phyloP scores from a whole-genome alignment of 2,888 invertebrate genomes.

The Noctua pronuba region DNA sequence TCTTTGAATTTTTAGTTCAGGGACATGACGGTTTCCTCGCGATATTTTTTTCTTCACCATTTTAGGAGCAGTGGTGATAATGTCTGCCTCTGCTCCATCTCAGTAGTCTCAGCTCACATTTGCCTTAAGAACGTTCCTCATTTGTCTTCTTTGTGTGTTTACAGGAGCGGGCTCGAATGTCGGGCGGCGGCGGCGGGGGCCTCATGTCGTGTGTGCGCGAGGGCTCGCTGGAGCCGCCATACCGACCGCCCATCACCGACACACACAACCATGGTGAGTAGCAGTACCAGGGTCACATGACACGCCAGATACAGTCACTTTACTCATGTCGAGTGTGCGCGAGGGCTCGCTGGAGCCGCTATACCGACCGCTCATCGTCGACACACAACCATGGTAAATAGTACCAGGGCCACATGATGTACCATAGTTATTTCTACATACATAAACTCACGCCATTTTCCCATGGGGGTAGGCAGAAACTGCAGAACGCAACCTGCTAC shows the following conservation, averaged over 20 bases:
- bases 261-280: conserved; percentile 77
- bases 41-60: not conserved
- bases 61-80: not conserved
- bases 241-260: conserved; percentile 90
- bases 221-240: conserved; percentile 92
- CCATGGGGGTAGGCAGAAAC: not conserved
- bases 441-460: no score
- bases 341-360: conserved; percentile 86
- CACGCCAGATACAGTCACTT: not conserved
- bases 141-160: conserved; percentile 48
- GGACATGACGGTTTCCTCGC: not conserved
- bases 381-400: conserved; percentile 80
- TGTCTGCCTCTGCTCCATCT: not conserved
- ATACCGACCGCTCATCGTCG: conserved; percentile 91
- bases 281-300: not conserved
- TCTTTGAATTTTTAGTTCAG: not conserved
- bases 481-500: no score
- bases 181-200: conserved; percentile 90
- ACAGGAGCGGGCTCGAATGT: conserved; percentile 86
- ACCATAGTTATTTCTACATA: no score
- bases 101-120: not conserved
- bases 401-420: no score
- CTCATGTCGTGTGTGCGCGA: conserved; percentile 93
- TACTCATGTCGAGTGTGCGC: not conserved
- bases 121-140: not conserved